Evolutionary conservation across 2,888 invertebrate genomes (phyloP).

Genomic region (Dione vanillae): DNA sequence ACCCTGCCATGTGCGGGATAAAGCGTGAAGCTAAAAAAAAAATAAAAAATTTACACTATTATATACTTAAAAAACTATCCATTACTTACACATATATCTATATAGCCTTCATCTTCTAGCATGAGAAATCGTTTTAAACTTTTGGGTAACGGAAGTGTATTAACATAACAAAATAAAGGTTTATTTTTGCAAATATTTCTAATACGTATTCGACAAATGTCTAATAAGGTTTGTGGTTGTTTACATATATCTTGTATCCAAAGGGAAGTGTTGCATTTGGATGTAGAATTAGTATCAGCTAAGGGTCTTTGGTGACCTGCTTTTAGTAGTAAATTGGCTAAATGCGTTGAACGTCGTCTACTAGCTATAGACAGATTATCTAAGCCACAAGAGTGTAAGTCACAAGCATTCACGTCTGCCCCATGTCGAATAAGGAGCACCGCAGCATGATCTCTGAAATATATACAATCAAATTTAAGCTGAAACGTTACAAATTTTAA

Average conservation of each 20-base stretch:
- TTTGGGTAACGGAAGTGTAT: constrained; percentile 81
- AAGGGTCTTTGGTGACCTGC: constrained; percentile 66
- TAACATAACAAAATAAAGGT: constrained; percentile 68
- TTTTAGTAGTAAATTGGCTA: constrained; percentile 70
- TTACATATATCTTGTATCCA: constrained; percentile 73
- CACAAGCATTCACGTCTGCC: constrained; percentile 85
- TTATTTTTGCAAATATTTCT: constrained; percentile 62
- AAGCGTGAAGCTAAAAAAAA: too few relatives aligned
- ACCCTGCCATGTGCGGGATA: too few relatives aligned
- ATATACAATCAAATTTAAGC: too few relatives aligned
- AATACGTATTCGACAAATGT: constrained; percentile 84
- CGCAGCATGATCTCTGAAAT: constrained; percentile 80
- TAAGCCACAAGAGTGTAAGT: constrained; percentile 80
- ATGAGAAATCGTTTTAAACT: constrained; percentile 83
- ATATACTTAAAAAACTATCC: not conserved
- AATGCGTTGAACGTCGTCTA: constrained; percentile 59
- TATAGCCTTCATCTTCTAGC: constrained; percentile 76
- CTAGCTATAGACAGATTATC: constrained; percentile 84
- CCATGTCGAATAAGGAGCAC: constrained; percentile 85
- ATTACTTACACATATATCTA: constrained; percentile 23
- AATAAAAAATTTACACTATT: not conserved
- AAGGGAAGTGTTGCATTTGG: constrained; percentile 59
- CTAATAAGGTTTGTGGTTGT: constrained; percentile 81
- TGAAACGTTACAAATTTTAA: too few relatives aligned
- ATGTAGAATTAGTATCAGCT: constrained; percentile 47